A percentile compares a stretch with the other conserved stretches of the same genome.
Evolutionary conservation across 2,113 vertebrate genomes (phyloP).

Genomic region (Lipophrys pholis): DNA sequence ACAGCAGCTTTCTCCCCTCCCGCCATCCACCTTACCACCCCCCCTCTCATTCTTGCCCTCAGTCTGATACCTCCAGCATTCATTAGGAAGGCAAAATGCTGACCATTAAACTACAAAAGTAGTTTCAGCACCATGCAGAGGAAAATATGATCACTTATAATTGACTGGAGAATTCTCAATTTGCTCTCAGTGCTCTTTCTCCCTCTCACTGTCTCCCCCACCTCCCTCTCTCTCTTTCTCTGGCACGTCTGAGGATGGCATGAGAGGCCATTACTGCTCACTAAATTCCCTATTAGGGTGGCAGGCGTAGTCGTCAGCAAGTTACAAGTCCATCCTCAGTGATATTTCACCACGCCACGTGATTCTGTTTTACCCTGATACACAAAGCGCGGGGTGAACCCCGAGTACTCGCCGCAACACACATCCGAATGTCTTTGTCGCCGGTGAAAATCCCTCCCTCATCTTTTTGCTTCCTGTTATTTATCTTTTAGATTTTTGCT

Average conservation of each 20-base stretch:
- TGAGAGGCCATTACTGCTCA: slow-evolving; percentile 78
- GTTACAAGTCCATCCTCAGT: slow-evolving; percentile 61
- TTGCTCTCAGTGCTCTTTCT: slow-evolving; percentile 43
- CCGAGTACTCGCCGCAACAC: slow-evolving; percentile 4
- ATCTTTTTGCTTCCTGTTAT: slow-evolving; percentile 39
- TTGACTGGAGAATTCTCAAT: slow-evolving; percentile 67
- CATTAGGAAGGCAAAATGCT: slow-evolving; percentile 67
- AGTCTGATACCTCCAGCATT: slow-evolving; percentile 60
- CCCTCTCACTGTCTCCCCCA: slow-evolving; percentile 23
- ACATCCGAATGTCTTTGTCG: not conserved
- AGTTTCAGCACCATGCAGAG: slow-evolving; percentile 46
- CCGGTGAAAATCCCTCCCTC: slow-evolving; percentile 31
- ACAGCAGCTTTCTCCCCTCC: slow-evolving; percentile 4
- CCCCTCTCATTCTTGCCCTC: slow-evolving; percentile 28
- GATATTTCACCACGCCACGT: slow-evolving; percentile 57
- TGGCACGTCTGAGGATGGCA: slow-evolving; percentile 60
- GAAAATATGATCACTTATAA: slow-evolving; percentile 75
- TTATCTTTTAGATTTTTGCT: slow-evolving; percentile 34
- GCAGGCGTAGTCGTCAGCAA: slow-evolving; percentile 68
- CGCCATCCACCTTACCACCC: slow-evolving; percentile 7
- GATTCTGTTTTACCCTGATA: slow-evolving; percentile 58
- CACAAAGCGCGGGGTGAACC: slow-evolving; percentile 12
- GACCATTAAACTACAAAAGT: slow-evolving; percentile 72
- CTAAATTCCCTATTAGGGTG: slow-evolving; percentile 79
- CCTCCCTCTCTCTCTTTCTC: slow-evolving; percentile 36